Evolutionary conservation across 2,113 vertebrate species (phyloP), one percentile per base, ranked within the genome.

Genomic region (Triplophysa tibetana): DNA sequence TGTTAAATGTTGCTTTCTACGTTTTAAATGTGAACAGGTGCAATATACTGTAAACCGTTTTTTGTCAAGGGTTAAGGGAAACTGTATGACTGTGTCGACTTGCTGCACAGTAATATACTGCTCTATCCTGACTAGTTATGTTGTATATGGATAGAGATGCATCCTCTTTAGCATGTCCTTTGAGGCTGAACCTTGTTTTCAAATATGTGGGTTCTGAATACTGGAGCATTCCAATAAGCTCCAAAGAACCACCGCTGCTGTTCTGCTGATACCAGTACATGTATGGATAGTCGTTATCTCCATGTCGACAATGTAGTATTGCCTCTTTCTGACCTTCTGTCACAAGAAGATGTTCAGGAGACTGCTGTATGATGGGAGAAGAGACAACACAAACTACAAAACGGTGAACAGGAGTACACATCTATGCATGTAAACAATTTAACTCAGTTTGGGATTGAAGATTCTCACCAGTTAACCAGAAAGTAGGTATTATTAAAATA

Each of bases 51-150:
- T 29, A 13, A 60, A 45, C 1, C 26, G 24, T 23, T 82, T 85
- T 84, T 78, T 78, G 73, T 64, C 12, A 60, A 19, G 1, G n/a
- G 19, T 24, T 64, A 7, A 23, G 12, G 9, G 26, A 21, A 65
- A 23, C 23, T 85, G 50, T 33, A 26, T 58, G 68, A 26, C 14
- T 23, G 91, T 91, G 90, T 70, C 33, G 61, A 0, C 83, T 79
- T 1, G 88, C 88, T 80, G 89, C 87, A 88, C 90, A 90, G 82
- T 84, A 89, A 66, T 89, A 91, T 14, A 86, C 52, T 0, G 80
- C 87, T 5, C 80, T 80, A 80, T 82, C 80, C 16, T 24, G 13
- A 19, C 13, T 5, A 26, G 16, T 17, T 19, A 80, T 66, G 29
- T n/a, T 41, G n/a, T 73, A 80, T 29, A 82, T 80, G 14, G 75